Conservation (phyloP, 2,888 invertebrate species). For the Aleiodes testaceus region DNA sequence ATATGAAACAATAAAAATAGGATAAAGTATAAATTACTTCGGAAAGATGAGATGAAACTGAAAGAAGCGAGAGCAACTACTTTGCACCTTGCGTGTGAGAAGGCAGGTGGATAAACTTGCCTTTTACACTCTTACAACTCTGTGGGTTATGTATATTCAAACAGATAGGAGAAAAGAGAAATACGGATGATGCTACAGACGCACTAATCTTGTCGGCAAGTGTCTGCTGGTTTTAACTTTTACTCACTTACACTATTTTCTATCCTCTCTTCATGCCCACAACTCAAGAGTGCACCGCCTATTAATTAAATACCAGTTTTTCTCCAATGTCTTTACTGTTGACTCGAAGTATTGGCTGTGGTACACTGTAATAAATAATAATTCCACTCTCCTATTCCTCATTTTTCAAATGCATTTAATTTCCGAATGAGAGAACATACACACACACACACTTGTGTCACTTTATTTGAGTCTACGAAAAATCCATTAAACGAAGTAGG, state of each 20-base stretch:
- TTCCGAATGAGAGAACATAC: no score
- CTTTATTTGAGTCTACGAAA: background rate
- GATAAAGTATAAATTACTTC: background rate
- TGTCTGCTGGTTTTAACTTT: conserved; percentile 15
- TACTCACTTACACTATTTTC: background rate
- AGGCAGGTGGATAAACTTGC: conserved; percentile 27
- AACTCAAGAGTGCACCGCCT: conserved; percentile 33
- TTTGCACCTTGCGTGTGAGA: conserved; percentile 36
- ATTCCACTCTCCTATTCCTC: conserved; percentile 3
- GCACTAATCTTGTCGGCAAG: conserved; percentile 39
- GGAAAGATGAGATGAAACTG: conserved; percentile 21
- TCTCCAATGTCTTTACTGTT: conserved; percentile 13
- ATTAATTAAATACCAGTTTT: conserved; percentile 45
- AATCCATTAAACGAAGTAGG: conserved; percentile 24
- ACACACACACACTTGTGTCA: no score
- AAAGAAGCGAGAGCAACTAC: conserved; percentile 8
- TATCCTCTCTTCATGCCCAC: background rate
- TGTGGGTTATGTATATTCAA: conserved; percentile 7
- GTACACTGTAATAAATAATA: background rate
- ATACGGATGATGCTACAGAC: background rate
- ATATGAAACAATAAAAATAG: conserved; percentile 2
- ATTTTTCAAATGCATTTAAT: no score
- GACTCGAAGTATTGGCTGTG: background rate
- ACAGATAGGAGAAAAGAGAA: background rate
- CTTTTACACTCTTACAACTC: conserved; percentile 9